phyloP scores from a whole-genome alignment of 2,797 vertebrate genomes.

The Adelosebastes latens region DNA sequence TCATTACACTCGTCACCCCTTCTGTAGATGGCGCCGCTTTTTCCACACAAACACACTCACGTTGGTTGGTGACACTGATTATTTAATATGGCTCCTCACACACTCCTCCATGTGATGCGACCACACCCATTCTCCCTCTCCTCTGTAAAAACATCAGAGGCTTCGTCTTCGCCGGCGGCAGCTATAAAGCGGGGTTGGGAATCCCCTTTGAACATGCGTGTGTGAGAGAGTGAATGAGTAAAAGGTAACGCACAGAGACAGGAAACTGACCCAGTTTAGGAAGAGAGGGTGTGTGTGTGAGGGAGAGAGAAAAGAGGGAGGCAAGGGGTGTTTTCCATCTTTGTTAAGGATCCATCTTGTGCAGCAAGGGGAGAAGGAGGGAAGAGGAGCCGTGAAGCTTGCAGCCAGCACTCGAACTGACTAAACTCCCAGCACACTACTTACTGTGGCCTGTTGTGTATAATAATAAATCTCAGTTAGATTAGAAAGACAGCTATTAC shows the following conservation, averaged over 20 bases:
- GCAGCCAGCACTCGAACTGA: conserved; percentile 26
- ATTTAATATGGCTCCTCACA: conserved; percentile 20
- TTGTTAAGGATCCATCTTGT: conserved; percentile 77
- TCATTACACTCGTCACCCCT: background rate
- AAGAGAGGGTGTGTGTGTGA: background rate
- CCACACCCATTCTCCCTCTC: conserved; percentile 47
- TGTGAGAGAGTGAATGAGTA: conserved; percentile 13
- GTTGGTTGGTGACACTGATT: background rate
- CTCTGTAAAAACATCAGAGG: background rate
- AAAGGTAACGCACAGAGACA: conserved; percentile 53
- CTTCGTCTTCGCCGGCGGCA: background rate
- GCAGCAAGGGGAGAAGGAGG: conserved; percentile 51
- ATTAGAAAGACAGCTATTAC: background rate
- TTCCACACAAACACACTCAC: conserved; percentile 24
- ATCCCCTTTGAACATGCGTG: conserved; percentile 65
- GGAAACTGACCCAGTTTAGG: conserved; percentile 68
- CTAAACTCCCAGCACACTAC: conserved; percentile 15
- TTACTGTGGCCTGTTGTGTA: background rate
- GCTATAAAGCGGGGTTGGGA: conserved; percentile 39
- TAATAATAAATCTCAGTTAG: background rate
- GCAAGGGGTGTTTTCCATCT: conserved; percentile 68
- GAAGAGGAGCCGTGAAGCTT: conserved; percentile 36
- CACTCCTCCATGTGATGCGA: conserved; percentile 3
- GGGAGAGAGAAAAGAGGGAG: conserved; percentile 10
- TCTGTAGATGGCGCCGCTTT: background rate